Evolutionary conservation across 2,113 vertebrate genomes (phyloP).

Genomic region (Miniopterus natalensis): DNA sequence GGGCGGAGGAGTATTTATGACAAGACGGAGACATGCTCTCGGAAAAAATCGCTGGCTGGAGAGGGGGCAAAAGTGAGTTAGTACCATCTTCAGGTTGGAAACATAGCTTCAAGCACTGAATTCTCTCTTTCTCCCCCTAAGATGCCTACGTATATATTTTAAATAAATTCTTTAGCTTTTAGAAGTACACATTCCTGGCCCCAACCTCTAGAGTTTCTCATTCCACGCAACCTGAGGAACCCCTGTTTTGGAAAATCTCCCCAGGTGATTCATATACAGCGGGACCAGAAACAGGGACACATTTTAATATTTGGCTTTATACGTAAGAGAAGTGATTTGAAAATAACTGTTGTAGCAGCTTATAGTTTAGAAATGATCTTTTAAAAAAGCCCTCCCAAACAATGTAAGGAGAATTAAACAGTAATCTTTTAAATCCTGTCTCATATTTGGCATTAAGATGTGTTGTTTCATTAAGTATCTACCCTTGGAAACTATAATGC

Average conservation of each 20-base stretch:
- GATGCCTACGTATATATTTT: background rate
- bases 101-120: background rate
- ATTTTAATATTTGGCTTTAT: conserved; percentile 68
- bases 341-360: conserved; percentile 67
- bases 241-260: background rate
- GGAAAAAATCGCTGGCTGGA: background rate
- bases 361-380: conserved; percentile 63
- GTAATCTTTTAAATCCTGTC: conserved; percentile 74
- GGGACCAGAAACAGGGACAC: background rate
- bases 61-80: background rate
- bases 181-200: background rate
- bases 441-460: conserved; percentile 64
- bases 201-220: background rate
- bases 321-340: conserved; percentile 62
- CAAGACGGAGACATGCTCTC: background rate
- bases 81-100: background rate
- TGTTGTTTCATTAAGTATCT: conserved; percentile 70
- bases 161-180: background rate
- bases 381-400: conserved; percentile 38
- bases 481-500: conserved; percentile 46
- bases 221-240: background rate
- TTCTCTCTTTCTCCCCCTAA: background rate
- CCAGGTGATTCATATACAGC: background rate
- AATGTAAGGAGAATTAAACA: conserved; percentile 73
- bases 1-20: background rate